Evolutionary conservation across 2,113 vertebrate species (phyloP), one percentile per base, ranked within the genome.

Genomic region (Oenanthe melanoleuca): DNA sequence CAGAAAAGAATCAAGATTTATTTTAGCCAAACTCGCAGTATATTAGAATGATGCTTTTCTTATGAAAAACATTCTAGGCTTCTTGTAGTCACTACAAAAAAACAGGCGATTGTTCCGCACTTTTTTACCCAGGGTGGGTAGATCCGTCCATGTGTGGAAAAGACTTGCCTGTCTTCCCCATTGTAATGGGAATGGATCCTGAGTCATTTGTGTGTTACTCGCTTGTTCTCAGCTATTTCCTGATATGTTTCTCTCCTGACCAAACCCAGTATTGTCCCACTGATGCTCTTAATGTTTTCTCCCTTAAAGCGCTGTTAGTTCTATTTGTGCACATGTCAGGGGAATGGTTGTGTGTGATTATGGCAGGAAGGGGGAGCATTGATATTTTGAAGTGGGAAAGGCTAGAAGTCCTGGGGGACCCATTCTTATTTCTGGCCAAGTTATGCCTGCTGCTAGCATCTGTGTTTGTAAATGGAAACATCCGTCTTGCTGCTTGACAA

Each of bases 141-240:
- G 57, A 67, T 89, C 17, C 0, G 0, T 55, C 40, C 34, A 6
- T n/a, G 25, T 89, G 66, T 88, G 71, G 92, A 82, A 85, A 93
- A 81, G 47, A 37, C 38, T 84, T 77, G 66, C 82, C 59, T 93
- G 60, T 74, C 92, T 94, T 92, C 69, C 63, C 52, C 23, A 16
- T 60, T 92, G 73, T 80, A 92, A 69, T 85, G 77, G 69, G 67
- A 89, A 61, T 85, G 57, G 88, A 59, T 95, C 94, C 69, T 74
- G 80, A 96, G 82, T 96, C 75, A 88, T 71, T 93, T 73, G 47
- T 83, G 52, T 5, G 3, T 70, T 90, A 42, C 33, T 47, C 0
- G 15, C 59, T 70, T 90, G 52, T 80, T 92, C 93, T 95, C 61
- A 50, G 86, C 89, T 94, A 34, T 93, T 96, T 93, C 94, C 90